Conservation (phyloP, 2,888 invertebrate species). For the Scaptomyza cyrtandrae region DNA sequence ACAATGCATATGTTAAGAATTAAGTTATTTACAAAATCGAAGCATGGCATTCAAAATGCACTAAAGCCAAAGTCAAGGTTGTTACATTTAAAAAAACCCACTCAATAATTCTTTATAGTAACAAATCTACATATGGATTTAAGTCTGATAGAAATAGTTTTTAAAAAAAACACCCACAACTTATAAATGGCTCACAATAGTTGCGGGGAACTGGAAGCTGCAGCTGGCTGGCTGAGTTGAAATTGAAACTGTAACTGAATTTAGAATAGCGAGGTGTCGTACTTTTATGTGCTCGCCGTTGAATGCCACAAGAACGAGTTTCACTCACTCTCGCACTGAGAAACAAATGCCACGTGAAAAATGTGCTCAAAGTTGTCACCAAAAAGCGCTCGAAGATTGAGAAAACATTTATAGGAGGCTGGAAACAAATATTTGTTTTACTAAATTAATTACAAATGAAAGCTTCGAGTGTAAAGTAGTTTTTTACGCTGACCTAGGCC, state of each 20-base stretch:
- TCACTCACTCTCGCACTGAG: slow-evolving; percentile 50
- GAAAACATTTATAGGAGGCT: slow-evolving; percentile 16
- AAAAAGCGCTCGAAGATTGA: slow-evolving; percentile 26
- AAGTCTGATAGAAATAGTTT: slow-evolving; percentile 5
- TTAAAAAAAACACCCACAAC: slow-evolving; percentile 34
- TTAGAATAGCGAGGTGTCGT: slow-evolving; percentile 80
- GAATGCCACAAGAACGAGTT: slow-evolving; percentile 79
- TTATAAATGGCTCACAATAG: slow-evolving; percentile 33
- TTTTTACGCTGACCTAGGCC: slow-evolving; percentile 69
- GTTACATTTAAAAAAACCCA: slow-evolving; percentile 18
- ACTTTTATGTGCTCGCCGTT: slow-evolving; percentile 83
- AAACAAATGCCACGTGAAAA: slow-evolving; percentile 32
- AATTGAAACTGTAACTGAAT: slow-evolving; percentile 82
- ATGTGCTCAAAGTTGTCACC: slow-evolving; percentile 54
- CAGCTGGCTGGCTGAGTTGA: slow-evolving; percentile 59
- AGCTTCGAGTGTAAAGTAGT: slow-evolving; percentile 18
- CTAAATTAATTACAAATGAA: slow-evolving; percentile 56
- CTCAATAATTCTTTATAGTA: slow-evolving; percentile 6
- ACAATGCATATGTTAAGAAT: slow-evolving; percentile 5
- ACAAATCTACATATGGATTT: not conserved
- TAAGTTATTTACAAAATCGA: slow-evolving; percentile 50
- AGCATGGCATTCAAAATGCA: slow-evolving; percentile 44
- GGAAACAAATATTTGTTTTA: slow-evolving; percentile 33
- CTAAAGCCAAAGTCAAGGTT: slow-evolving; percentile 72
- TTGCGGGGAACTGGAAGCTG: slow-evolving; percentile 45